A percentile compares a stretch with the other conserved stretches of the same genome.
These are phyloP conservation scores for Strongylocentrotus purpuratus DNA, from an alignment of 35 echinoderm and acorn worm species.

Conservation along the genomic window DNA sequence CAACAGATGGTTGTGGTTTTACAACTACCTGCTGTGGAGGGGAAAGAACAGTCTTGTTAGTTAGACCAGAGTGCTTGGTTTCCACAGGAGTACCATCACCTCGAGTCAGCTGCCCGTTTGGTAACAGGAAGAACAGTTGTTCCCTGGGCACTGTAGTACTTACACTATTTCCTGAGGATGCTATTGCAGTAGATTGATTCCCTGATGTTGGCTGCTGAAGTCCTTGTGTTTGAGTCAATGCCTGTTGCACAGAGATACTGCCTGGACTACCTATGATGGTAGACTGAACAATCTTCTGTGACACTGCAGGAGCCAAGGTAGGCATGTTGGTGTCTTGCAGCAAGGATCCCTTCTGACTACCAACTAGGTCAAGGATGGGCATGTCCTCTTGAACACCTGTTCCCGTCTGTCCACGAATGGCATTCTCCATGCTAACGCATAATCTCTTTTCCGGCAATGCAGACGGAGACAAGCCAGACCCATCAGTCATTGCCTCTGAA, in stretches of 20 bases:
- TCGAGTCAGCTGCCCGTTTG: conserved; percentile 33
- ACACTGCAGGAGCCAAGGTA: background rate
- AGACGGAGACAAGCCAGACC: background rate
- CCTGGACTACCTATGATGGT: background rate
- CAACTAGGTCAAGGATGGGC: conserved; percentile 10
- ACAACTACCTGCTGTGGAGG: background rate
- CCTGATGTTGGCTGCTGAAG: conserved; percentile 10
- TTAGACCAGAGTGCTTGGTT: background rate
- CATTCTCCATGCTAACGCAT: background rate
- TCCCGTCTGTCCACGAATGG: background rate
- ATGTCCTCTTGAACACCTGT: background rate
- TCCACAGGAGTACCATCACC: conserved; percentile 12
- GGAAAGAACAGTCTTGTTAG: background rate
- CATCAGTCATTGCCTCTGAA: background rate
- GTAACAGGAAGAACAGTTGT: conserved; percentile 7
- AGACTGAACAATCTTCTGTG: conserved; percentile 16
- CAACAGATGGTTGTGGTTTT: background rate
- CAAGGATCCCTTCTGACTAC: background rate
- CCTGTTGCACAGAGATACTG: background rate
- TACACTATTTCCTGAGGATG: conserved; percentile 32
- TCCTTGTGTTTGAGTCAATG: conserved; percentile 12
- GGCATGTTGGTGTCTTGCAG: background rate
- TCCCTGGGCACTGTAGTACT: conserved; percentile 10
- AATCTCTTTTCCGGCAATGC: background rate
- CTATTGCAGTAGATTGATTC: conserved; percentile 11